These are phyloP conservation scores for Xenus cinereus DNA, from an alignment of 2,113 vertebrate species.

Conservation along the genomic window DNA sequence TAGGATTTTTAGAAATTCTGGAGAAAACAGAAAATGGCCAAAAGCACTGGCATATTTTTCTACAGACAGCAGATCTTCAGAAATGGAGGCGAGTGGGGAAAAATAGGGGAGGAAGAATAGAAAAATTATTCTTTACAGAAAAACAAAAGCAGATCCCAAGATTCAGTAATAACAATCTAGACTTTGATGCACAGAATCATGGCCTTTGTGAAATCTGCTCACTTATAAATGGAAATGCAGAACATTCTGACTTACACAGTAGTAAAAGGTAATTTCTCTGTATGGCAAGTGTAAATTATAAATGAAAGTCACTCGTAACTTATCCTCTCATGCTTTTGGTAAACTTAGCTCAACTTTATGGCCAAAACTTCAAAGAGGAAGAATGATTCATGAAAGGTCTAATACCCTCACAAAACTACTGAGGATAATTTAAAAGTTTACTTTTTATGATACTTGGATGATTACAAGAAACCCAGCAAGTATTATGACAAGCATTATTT, in stretches of 20 bases:
- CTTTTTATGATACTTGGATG: constrained; percentile 65
- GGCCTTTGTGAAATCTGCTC: constrained; percentile 22
- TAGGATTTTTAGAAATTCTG: background rate
- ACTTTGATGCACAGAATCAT: background rate
- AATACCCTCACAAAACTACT: constrained; percentile 65
- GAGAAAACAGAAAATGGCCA: background rate
- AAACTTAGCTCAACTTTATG: constrained; percentile 56
- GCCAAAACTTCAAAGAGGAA: constrained; percentile 57
- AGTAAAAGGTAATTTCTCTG: constrained; percentile 52
- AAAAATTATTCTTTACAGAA: background rate
- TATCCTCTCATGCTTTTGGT: constrained; percentile 45
- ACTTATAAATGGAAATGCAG: constrained; percentile 46
- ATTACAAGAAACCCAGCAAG: constrained; percentile 61
- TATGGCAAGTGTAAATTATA: constrained; percentile 25
- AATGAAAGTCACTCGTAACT: constrained; percentile 59
- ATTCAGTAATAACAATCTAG: background rate
- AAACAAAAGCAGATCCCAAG: background rate
- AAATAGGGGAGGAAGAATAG: background rate
- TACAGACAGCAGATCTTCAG: background rate
- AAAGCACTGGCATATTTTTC: background rate
- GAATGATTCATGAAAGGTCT: constrained; percentile 56
- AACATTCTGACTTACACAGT: constrained; percentile 15
- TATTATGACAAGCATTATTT: constrained; percentile 59
- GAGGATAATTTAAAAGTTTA: constrained; percentile 65
- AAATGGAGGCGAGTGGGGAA: background rate